phyloP scores from a whole-genome alignment of 2,797 vertebrate genomes.

The Melanotaenia parkinsoni region DNA sequence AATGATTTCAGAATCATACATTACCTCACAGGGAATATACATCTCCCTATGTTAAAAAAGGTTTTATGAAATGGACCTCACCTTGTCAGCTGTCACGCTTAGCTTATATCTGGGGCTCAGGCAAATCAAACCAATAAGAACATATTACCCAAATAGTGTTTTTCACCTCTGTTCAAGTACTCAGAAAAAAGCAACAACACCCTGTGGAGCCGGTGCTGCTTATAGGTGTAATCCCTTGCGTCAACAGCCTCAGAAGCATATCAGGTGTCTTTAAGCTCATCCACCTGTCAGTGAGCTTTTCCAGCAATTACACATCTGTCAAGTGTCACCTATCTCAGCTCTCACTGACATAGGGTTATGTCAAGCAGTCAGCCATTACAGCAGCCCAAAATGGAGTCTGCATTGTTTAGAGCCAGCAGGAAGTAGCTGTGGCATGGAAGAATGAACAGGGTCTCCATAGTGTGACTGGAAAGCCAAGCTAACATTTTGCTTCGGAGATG shows the following conservation, averaged over 20 bases:
- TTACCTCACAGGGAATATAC: conserved; percentile 39
- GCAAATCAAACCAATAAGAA: conserved; percentile 61
- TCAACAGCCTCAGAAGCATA: conserved; percentile 77
- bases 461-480: conserved; percentile 70
- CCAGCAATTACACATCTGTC: conserved; percentile 87
- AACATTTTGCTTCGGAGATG: conserved; percentile 58
- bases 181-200: conserved; percentile 48
- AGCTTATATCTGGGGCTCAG: conserved; percentile 47
- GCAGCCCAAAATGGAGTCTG: conserved; percentile 77
- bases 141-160: conserved; percentile 26
- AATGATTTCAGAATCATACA: conserved; percentile 45
- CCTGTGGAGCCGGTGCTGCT: conserved; percentile 59
- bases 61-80: conserved; percentile 44
- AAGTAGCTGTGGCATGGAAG: conserved; percentile 78
- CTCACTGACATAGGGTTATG: conserved; percentile 82
- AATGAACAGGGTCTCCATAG: conserved; percentile 75
- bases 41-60: conserved; percentile 45
- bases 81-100: conserved; percentile 35
- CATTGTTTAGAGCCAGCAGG: conserved; percentile 81
- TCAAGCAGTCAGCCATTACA: conserved; percentile 85
- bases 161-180: conserved; percentile 13
- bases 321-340: conserved; percentile 83
- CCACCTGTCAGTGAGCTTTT: conserved; percentile 82
- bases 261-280: conserved; percentile 83
- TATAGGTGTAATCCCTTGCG: conserved; percentile 72